Base-by-base conservation (phyloP, 2,113 vertebrate species). In the Zapornia atra region DNA sequence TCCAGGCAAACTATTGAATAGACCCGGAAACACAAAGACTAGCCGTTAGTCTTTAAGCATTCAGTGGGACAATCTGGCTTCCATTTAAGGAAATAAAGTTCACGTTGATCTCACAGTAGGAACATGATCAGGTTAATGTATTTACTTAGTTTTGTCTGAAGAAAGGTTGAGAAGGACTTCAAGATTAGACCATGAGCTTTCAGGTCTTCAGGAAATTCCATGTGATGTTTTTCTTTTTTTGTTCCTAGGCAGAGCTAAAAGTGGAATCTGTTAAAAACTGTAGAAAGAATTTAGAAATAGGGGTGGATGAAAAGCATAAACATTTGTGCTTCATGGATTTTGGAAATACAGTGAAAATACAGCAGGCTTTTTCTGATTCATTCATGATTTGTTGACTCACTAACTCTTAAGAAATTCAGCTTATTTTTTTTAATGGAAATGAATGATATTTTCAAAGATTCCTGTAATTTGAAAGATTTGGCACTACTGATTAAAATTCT, bases 21-120 rank as follows among this genome's bases (percentile, higher is more conserved):
- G 50, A 22, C 48, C 48, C 70, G 73, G 70, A 83, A 92, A 38
- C 20, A 54, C 24, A 59, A 25, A 10, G 14, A 50, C 53, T 69
- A 82, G 63, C 42, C 44, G 28, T 34, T n/a, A 51, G 33, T 68
- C 42, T 72, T 84, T 68, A 86, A 81, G 29, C 72, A 28, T 53
- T 92, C 86, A 76, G 65, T 78, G n/a, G 53, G n/a, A 82, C 48
- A 95, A 92, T 91, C 76, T 94, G 94, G 51, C 56, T 96, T 95
- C 57, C 48, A 96, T 96, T 96, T 94, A 86, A 93, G 57, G 28
- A 90, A 95, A 93, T 92, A 96, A 96, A 95, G 82, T 81, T 96
- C 86, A 75, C 57, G 88, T 82, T 95, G 92, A 96, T 94, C 65
- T 90, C 76, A 60, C 82, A 84, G 90, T 78, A 86, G 72, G 90